A percentile compares a stretch with the other conserved stretches of the same genome.
phyloP scores from a whole-genome alignment of 2,797 vertebrate species.

The Meda fulgida region DNA sequence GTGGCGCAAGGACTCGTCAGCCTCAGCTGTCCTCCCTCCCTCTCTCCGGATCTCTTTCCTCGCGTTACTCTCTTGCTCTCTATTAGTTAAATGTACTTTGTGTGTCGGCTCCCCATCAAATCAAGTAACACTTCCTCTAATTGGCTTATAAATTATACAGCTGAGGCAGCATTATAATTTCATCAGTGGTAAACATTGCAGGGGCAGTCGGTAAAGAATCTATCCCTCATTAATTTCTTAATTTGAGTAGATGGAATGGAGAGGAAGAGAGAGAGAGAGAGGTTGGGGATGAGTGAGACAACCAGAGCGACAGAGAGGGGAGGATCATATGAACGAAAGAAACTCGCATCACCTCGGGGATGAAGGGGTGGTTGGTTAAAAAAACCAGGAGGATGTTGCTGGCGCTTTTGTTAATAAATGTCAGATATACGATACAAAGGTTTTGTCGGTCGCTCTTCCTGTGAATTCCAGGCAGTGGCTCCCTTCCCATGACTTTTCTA shows the following conservation, averaged over 20 bases:
- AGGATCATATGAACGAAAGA: constrained; percentile 74
- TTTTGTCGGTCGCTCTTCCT: constrained; percentile 85
- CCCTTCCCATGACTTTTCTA: constrained; percentile 65
- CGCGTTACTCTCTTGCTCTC: constrained; percentile 86
- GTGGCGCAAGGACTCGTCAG: constrained; percentile 82
- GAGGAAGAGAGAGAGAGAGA: constrained; percentile 73
- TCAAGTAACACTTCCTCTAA: constrained; percentile 99
- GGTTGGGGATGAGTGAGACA: constrained; percentile 59
- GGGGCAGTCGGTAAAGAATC: constrained; percentile 92
- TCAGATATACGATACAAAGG: constrained; percentile 91
- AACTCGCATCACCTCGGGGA: constrained; percentile 76
- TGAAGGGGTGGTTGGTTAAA: constrained; percentile 68
- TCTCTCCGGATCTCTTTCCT: constrained; percentile 52
- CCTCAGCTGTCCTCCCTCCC: constrained; percentile 76
- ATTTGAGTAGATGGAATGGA: constrained; percentile 96
- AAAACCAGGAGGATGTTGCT: constrained; percentile 80
- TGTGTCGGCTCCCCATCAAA: constrained; percentile 99
- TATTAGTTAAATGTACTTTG: constrained; percentile 99
- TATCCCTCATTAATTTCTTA: constrained; percentile 99
- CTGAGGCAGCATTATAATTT: constrained; percentile 96
- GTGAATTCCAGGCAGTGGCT: constrained; percentile 64
- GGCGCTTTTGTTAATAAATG: constrained; percentile 86
- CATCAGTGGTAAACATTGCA: constrained; percentile 99
- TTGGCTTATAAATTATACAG: constrained; percentile 99
- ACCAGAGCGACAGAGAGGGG: constrained; percentile 65